These are phyloP conservation scores for Xylophagus ater DNA, from an alignment of 2,888 invertebrate genomes.

Conservation along the genomic window DNA sequence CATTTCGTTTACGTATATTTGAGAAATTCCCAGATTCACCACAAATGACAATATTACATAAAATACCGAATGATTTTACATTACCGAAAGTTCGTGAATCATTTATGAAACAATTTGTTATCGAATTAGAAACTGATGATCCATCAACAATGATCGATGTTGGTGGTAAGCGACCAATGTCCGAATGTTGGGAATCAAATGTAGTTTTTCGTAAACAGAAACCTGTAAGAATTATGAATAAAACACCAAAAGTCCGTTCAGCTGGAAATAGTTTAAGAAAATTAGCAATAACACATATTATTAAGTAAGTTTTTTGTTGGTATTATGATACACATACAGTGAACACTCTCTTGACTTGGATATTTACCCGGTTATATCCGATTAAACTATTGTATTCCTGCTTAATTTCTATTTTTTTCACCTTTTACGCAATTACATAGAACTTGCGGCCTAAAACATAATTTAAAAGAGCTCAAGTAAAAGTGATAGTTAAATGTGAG, in stretches of 20 bases:
- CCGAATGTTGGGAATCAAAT: slow-evolving; percentile 59
- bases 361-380: too few relatives aligned
- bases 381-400: background rate
- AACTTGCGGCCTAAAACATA: too few relatives aligned
- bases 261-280: slow-evolving; percentile 69
- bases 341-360: too few relatives aligned
- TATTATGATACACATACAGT: too few relatives aligned
- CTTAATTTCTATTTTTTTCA: background rate
- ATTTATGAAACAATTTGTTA: slow-evolving; percentile 96
- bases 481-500: too few relatives aligned
- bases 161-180: slow-evolving; percentile 35
- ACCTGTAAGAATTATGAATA: slow-evolving; percentile 68
- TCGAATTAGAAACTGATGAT: slow-evolving; percentile 76
- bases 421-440: too few relatives aligned
- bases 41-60: slow-evolving; percentile 91
- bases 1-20: slow-evolving; percentile 89
- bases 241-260: slow-evolving; percentile 70
- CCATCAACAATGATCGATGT: slow-evolving; percentile 38
- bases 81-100: slow-evolving; percentile 91
- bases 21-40: slow-evolving; percentile 98
- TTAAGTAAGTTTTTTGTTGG: slow-evolving; percentile 55
- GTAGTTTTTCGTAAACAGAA: slow-evolving; percentile 74
- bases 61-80: slow-evolving; percentile 86
- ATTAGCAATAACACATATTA: slow-evolving; percentile 74
- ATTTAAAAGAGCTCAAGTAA: too few relatives aligned